phyloP scores from a whole-genome alignment of 2,113 vertebrate species.

The Rhagologus leucostigma region DNA sequence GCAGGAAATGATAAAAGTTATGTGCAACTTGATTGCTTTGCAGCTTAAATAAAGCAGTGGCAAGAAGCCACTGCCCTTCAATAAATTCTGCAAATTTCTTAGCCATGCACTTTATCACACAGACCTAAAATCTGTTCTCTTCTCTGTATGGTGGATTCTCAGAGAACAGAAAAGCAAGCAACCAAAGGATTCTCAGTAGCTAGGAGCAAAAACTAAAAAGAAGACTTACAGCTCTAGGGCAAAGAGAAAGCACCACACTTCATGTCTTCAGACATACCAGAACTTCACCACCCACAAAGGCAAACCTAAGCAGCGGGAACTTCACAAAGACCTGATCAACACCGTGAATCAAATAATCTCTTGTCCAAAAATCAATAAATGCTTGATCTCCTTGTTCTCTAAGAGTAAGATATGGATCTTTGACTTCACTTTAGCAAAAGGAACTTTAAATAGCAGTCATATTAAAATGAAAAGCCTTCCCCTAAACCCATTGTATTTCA shows the following conservation, averaged over 20 bases:
- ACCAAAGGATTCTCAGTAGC: neutral
- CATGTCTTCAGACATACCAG: neutral
- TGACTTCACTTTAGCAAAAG: neutral
- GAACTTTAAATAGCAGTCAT: neutral
- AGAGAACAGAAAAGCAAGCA: neutral
- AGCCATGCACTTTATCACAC: neutral
- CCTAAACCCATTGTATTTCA: neutral
- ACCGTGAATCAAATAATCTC: neutral
- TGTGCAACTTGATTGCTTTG: neutral
- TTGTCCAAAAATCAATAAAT: neutral
- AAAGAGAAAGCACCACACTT: neutral
- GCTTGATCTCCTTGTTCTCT: neutral
- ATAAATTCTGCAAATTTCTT: neutral
- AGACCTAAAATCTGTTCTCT: neutral
- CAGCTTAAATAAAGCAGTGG: neutral
- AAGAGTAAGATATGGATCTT: neutral
- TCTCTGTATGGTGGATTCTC: neutral
- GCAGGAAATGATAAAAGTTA: neutral
- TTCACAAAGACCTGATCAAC: neutral
- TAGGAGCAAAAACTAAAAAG: neutral
- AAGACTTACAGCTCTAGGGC: neutral
- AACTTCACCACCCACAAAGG: neutral
- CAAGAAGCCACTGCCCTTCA: neutral
- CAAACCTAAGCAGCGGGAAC: neutral
- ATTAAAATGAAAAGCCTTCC: neutral